These are phyloP conservation scores for Streblospio benedicti DNA, from an alignment of 1,140 invertebrate genomes.

Conservation along the genomic window DNA sequence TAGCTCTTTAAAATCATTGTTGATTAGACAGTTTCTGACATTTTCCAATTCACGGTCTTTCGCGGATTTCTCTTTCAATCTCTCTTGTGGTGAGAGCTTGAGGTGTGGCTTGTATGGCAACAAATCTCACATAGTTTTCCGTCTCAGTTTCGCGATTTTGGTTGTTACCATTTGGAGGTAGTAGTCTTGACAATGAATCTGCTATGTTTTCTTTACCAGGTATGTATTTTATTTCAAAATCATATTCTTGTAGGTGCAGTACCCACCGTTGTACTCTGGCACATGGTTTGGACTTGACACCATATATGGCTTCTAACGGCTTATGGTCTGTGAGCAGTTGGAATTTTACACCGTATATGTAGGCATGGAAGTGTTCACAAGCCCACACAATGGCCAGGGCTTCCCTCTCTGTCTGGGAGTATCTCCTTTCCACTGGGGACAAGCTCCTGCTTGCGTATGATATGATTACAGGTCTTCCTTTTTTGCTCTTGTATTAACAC, in stretches of 20 bases:
- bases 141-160: too few species aligned
- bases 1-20: too few species aligned
- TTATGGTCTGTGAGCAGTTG: slow-evolving; percentile 39
- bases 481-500: slow-evolving; percentile 1
- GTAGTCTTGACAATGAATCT: slow-evolving; percentile 2
- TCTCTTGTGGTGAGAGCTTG: too few species aligned
- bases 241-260: slow-evolving; percentile 21
- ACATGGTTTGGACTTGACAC: slow-evolving; percentile 17
- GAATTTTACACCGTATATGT: slow-evolving; percentile 39
- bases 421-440: slow-evolving; percentile 21
- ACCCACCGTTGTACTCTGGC: slow-evolving; percentile 27
- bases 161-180: too few species aligned
- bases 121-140: too few species aligned
- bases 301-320: neutral
- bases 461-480: neutral
- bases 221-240: neutral
- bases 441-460: slow-evolving; percentile 21
- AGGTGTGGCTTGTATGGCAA: too few species aligned
- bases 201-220: neutral
- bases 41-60: too few species aligned
- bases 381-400: slow-evolving; percentile 42
- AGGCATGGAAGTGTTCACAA: slow-evolving; percentile 45
- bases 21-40: too few species aligned
- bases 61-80: too few species aligned
- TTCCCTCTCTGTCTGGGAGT: slow-evolving; percentile 47